Conservation (phyloP, 2,113 vertebrate genomes). For the Mellivora capensis region DNA sequence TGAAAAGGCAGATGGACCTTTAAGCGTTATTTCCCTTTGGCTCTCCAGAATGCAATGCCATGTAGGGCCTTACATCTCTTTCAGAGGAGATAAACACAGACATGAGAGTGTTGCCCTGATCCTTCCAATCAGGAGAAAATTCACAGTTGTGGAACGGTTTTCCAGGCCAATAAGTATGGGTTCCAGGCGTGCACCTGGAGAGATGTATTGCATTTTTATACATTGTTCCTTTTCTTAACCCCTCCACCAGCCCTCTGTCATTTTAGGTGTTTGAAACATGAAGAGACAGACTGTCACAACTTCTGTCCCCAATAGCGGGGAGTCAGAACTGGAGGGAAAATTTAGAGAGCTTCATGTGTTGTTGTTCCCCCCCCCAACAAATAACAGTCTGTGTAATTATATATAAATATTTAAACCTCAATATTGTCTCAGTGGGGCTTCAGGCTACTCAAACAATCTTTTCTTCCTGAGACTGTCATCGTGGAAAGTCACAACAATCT, state of each 20-base stretch:
- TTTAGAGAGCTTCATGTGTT: neutral
- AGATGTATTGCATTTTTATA: neutral
- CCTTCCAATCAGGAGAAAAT: neutral
- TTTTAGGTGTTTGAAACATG: neutral
- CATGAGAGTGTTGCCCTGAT: neutral
- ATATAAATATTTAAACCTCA: constrained; percentile 24
- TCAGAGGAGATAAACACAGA: neutral
- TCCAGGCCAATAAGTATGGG: neutral
- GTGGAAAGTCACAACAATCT: neutral
- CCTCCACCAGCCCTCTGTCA: neutral
- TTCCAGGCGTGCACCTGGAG: neutral
- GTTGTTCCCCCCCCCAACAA: neutral
- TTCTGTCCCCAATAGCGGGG: neutral
- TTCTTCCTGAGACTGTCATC: constrained; percentile 16
- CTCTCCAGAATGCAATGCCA: neutral
- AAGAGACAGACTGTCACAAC: neutral
- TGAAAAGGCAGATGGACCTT: neutral
- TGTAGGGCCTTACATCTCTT: neutral
- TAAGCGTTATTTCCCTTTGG: neutral
- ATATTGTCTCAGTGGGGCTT: neutral
- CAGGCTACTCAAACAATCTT: neutral
- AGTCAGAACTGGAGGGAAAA: neutral
- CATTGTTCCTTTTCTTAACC: neutral
- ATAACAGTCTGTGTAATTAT: neutral
- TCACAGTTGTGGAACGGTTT: neutral